Evolutionary conservation across 2,888 invertebrate genomes (phyloP).

Genomic region (Danaus chrysippus): DNA sequence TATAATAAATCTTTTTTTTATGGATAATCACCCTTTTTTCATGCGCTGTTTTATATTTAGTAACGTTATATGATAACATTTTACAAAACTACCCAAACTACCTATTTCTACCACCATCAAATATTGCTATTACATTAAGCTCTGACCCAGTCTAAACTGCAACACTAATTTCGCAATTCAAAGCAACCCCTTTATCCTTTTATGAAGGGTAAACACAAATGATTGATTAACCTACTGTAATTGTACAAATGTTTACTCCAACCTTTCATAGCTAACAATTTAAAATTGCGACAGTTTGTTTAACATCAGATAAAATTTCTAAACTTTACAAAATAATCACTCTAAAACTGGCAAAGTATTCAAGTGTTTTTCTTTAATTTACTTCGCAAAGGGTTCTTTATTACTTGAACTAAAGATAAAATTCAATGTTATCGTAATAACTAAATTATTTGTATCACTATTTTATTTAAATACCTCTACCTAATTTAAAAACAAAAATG

Average conservation of each 20-base stretch:
- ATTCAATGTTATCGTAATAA: slow-evolving; percentile 23
- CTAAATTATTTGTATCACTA: slow-evolving; percentile 28
- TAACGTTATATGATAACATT: neutral
- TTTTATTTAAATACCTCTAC: slow-evolving; percentile 28
- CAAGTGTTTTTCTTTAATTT: slow-evolving; percentile 58
- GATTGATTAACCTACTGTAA: slow-evolving; percentile 58
- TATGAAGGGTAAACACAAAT: slow-evolving; percentile 47
- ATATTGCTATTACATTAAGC: slow-evolving; percentile 5
- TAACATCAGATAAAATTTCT: slow-evolving; percentile 24
- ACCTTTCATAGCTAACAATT: slow-evolving; percentile 43
- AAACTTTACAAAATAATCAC: slow-evolving; percentile 34
- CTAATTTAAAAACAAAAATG: slow-evolving; percentile 27
- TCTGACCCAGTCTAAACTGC: slow-evolving; percentile 19
- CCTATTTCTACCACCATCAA: neutral
- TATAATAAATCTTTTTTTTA: no score
- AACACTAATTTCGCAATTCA: slow-evolving; percentile 32
- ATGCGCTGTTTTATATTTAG: no score
- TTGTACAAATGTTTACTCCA: slow-evolving; percentile 58
- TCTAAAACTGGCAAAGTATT: slow-evolving; percentile 37
- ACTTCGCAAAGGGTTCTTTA: slow-evolving; percentile 26
- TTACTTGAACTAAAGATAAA: slow-evolving; percentile 19
- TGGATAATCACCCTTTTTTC: no score
- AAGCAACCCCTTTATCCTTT: slow-evolving; percentile 30
- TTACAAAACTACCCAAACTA: slow-evolving; percentile 5
- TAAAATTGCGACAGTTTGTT: slow-evolving; percentile 37